Percentiles rank a stretch among this genome's conserved stretches.
phyloP scores from a whole-genome alignment of 2,888 invertebrate species.

The Macrophya annulata region DNA sequence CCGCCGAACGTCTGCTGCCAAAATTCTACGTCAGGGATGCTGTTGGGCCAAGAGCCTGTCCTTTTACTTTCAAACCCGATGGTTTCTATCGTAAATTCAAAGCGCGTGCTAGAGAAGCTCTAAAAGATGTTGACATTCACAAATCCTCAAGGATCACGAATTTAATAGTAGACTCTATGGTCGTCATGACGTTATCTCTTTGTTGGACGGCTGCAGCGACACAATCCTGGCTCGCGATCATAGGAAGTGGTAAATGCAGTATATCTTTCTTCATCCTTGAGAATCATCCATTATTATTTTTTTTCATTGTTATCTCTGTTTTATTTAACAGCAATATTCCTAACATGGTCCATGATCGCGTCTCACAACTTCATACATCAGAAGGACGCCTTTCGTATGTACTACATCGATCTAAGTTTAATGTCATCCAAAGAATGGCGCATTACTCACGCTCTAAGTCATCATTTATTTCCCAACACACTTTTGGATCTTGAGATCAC shows the following conservation, averaged over 20 bases:
- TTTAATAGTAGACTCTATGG: conserved; percentile 70
- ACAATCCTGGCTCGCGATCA: conserved; percentile 69
- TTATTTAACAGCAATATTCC: conserved; percentile 79
- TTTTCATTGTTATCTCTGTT: not conserved
- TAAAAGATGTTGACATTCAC: conserved; percentile 81
- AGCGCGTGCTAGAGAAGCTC: conserved; percentile 81
- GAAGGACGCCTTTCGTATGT: conserved; percentile 89
- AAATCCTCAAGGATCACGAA: conserved; percentile 73
- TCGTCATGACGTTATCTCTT: conserved; percentile 61
- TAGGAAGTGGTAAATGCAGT: conserved; percentile 72
- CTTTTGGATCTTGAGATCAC: conserved; percentile 88
- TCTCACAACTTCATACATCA: conserved; percentile 91
- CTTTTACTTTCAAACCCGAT: conserved; percentile 87
- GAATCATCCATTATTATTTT: not conserved
- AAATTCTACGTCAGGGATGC: conserved; percentile 87
- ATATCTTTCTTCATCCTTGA: no score
- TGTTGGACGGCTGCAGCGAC: conserved; percentile 64
- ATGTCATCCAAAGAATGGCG: conserved; percentile 88
- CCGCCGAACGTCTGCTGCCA: conserved; percentile 83
- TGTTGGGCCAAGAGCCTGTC: conserved; percentile 84
- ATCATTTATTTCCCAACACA: conserved; percentile 90
- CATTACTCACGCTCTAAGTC: conserved; percentile 88
- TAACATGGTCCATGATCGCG: conserved; percentile 83
- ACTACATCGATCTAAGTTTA: conserved; percentile 86
- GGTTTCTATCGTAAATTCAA: conserved; percentile 90